Percentiles rank a stretch among this genome's conserved stretches.
Conservation (phyloP, 2,797 vertebrate genomes). For the Streptopelia turtur region DNA sequence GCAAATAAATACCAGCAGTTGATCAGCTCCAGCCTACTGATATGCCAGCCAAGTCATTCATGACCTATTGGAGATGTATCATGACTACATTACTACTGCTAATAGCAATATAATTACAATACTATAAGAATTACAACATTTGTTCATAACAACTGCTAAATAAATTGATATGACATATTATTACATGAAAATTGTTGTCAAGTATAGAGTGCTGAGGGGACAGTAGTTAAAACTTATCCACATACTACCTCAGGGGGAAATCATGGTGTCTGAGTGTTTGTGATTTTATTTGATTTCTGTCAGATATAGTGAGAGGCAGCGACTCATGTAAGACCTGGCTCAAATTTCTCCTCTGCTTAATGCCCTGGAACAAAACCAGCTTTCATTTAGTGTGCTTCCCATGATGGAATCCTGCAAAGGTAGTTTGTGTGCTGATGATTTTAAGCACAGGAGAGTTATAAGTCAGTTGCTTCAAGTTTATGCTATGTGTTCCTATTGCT, state of each 20-base stretch:
- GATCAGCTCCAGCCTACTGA: constrained; percentile 15
- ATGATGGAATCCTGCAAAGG: background rate
- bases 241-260: background rate
- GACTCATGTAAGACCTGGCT: background rate
- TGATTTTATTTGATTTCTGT: background rate
- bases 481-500: background rate
- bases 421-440: background rate
- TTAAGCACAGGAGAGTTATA: background rate
- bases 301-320: background rate
- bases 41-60: background rate
- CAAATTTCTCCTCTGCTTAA: background rate
- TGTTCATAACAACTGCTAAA: background rate
- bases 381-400: background rate
- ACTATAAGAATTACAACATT: background rate
- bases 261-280: background rate
- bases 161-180: background rate
- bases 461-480: background rate
- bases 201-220: background rate
- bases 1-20: background rate
- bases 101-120: background rate
- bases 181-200: background rate
- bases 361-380: background rate
- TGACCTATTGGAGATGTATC: background rate
- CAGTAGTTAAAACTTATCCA: background rate
- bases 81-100: background rate